A percentile compares a stretch with the other conserved stretches of the same genome.
Evolutionary conservation across 2,888 invertebrate genomes (phyloP).

Genomic region (Entomobrya multifasciata): DNA sequence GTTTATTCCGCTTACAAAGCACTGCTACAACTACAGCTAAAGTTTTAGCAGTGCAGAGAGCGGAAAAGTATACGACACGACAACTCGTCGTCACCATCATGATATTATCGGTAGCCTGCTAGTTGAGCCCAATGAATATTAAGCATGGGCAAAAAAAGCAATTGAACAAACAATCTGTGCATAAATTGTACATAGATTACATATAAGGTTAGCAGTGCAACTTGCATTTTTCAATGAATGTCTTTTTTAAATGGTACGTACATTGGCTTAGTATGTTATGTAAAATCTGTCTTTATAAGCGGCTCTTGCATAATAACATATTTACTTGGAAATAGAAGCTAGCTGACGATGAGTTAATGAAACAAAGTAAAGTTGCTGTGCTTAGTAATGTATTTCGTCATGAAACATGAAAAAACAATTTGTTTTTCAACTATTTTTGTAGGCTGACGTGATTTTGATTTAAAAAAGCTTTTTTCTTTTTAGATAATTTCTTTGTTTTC

Average conservation of each 20-base stretch:
- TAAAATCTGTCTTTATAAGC: no score
- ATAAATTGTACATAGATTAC: background rate
- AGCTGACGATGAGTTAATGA: background rate
- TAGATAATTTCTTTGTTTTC: background rate
- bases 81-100: conserved; percentile 11
- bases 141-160: conserved; percentile 15
- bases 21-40: background rate
- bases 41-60: background rate
- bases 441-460: conserved; percentile 33
- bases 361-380: no score
- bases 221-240: background rate
- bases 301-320: no score
- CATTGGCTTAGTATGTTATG: no score
- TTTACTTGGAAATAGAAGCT: no score
- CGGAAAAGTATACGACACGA: conserved; percentile 16
- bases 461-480: background rate
- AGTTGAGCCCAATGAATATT: conserved; percentile 18
- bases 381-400: background rate
- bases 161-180: background rate
- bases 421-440: conserved; percentile 37
- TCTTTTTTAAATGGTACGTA: background rate
- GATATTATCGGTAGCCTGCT: conserved; percentile 5
- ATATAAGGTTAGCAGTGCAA: background rate
- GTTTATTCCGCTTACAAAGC: conserved; percentile 37
- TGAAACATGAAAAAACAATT: conserved; percentile 24